These are phyloP conservation scores for Drosophila sp. DNA, from an alignment of 1,140 invertebrate genomes.

Conservation along the genomic window DNA sequence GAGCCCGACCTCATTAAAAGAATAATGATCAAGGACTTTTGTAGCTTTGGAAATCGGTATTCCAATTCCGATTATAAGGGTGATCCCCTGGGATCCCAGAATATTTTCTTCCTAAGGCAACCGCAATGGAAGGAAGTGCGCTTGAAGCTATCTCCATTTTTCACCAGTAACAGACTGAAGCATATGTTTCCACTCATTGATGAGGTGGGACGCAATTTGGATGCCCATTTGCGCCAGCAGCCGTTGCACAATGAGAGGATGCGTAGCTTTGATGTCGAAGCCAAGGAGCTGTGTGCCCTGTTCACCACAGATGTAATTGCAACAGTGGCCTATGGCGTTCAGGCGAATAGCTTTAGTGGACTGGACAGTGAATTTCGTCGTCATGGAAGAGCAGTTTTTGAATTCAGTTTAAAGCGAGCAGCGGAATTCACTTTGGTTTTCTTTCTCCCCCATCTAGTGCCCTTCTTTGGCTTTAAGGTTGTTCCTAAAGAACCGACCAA, in stretches of 20 bases:
- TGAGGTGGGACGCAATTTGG: conserved; percentile 76
- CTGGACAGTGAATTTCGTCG: conserved; percentile 83
- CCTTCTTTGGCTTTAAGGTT: conserved; percentile 67
- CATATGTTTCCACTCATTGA: conserved; percentile 84
- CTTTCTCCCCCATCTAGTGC: conserved; percentile 79
- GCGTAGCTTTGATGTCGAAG: conserved; percentile 70
- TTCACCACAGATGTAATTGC: conserved; percentile 86
- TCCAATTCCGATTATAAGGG: conserved; percentile 84
- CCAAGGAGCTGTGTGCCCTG: conserved; percentile 84
- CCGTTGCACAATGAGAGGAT: conserved; percentile 55
- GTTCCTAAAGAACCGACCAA: conserved; percentile 50
- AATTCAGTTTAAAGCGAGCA: conserved; percentile 84
- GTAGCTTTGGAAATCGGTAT: conserved; percentile 74
- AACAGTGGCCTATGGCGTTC: conserved; percentile 86
- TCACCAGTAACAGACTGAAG: conserved; percentile 85
- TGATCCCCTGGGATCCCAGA: conserved; percentile 70
- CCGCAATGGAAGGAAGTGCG: conserved; percentile 84
- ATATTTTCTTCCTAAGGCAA: conserved; percentile 77
- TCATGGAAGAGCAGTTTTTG: conserved; percentile 84
- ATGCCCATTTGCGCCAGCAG: conserved; percentile 63
- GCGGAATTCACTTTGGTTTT: conserved; percentile 84
- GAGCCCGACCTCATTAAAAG: conserved; percentile 84
- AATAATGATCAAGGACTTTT: conserved; percentile 84
- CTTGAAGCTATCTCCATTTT: conserved; percentile 84
- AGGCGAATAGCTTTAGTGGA: conserved; percentile 84